A percentile compares a stretch with the other conserved stretches of the same genome.
phyloP scores from a whole-genome alignment of 2,113 vertebrate genomes.

The Saimiri boliviensis region DNA sequence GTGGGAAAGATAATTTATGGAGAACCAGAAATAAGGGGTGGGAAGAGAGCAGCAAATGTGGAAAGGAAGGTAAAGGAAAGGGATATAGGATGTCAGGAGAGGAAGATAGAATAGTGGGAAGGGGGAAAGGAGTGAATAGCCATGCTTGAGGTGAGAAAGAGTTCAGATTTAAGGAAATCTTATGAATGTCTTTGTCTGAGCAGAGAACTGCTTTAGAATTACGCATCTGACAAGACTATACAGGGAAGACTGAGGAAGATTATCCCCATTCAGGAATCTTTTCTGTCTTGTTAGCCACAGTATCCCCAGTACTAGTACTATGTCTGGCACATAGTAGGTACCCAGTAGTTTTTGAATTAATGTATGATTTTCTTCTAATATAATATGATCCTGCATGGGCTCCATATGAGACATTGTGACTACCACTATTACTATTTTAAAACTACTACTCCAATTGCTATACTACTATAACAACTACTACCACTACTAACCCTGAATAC shows the following conservation, averaged over 20 bases:
- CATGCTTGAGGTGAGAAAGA: not conserved
- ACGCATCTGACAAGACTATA: not conserved
- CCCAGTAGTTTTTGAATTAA: not conserved
- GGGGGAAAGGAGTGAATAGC: not conserved
- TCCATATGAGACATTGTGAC: not conserved
- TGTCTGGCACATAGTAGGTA: not conserved
- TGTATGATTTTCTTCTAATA: not conserved
- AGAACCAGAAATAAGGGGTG: not conserved
- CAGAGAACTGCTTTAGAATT: not conserved
- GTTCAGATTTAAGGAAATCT: not conserved
- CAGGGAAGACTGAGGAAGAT: not conserved
- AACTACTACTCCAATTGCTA: not conserved
- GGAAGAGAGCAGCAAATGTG: not conserved
- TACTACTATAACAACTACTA: not conserved
- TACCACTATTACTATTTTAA: not conserved
- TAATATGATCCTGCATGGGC: not conserved
- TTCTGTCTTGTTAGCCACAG: not conserved
- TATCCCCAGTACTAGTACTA: not conserved
- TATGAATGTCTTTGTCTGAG: not conserved
- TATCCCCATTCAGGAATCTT: not conserved
- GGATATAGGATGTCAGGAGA: not conserved
- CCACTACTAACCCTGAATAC: not conserved
- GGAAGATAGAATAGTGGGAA: not conserved
- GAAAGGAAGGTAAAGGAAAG: not conserved
- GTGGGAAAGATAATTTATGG: not conserved